Conservation (phyloP, 2,113 vertebrate genomes). For the Callipepla squamata region DNA sequence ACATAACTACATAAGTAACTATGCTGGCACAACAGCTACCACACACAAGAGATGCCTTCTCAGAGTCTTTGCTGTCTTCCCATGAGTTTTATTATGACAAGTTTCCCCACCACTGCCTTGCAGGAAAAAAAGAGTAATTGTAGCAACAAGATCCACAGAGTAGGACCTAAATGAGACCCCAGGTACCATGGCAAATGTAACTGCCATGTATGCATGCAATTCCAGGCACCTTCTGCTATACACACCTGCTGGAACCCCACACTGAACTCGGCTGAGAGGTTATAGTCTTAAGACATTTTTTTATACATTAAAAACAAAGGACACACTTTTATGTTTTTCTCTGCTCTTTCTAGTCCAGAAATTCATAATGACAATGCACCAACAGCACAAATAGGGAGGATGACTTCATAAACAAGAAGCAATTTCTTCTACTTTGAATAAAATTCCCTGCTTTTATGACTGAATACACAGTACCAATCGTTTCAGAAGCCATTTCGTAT, state of each 20-base stretch:
- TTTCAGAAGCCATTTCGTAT: neutral
- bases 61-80: neutral
- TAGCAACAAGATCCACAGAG: neutral
- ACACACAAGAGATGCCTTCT: neutral
- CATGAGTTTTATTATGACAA: neutral
- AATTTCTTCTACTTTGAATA: conserved; percentile 7
- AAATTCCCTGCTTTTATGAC: neutral
- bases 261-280: neutral
- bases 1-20: neutral
- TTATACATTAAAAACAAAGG: neutral
- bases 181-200: neutral
- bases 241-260: too few species aligned
- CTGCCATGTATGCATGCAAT: accelerated
- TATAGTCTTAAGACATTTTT: accelerated
- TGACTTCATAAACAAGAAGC: neutral
- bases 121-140: neutral
- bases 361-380: neutral
- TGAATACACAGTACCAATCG: neutral
- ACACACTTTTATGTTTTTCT: neutral
- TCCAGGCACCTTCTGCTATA: neutral
- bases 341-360: neutral
- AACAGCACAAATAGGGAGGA: neutral
- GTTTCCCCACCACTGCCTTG: neutral
- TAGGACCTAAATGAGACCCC: neutral
- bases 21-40: neutral